A percentile compares a stretch with the other conserved stretches of the same genome.
phyloP scores from a whole-genome alignment of 2,113 vertebrate genomes.

The Nothobranchius kuhntae region DNA sequence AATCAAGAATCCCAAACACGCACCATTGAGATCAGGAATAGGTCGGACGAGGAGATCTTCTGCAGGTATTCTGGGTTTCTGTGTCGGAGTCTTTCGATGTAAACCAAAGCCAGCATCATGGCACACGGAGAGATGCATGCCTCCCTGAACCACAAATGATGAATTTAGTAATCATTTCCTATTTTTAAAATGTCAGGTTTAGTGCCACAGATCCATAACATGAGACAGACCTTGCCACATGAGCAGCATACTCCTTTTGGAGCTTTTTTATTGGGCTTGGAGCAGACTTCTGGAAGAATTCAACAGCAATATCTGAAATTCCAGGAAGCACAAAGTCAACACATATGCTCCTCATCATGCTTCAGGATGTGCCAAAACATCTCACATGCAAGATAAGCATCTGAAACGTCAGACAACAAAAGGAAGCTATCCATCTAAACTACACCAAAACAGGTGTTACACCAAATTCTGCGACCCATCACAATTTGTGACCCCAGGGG shows the following conservation, averaged over 20 bases:
- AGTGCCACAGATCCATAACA: fast-evolving
- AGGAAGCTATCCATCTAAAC: not conserved
- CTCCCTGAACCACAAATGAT: constrained; percentile 79
- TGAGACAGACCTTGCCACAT: constrained; percentile 88
- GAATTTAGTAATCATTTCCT: not conserved
- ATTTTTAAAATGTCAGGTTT: not conserved
- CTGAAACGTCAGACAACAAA: not conserved
- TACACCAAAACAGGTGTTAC: not conserved
- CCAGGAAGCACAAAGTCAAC: not conserved
- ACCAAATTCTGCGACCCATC: no score
- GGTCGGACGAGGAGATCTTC: constrained; percentile 97
- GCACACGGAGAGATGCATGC: constrained; percentile 97
- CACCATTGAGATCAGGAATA: constrained; percentile 98
- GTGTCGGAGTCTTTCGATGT: constrained; percentile 96
- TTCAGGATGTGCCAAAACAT: no score
- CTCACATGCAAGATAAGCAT: no score
- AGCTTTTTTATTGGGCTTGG: constrained; percentile 95
- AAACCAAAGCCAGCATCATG: constrained; percentile 98
- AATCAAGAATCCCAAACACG: constrained; percentile 30
- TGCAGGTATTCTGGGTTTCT: constrained; percentile 97
- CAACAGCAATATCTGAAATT: constrained; percentile 91
- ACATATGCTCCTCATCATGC: no score
- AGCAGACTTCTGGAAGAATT: constrained; percentile 95
- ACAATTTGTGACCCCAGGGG: no score
- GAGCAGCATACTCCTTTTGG: constrained; percentile 95